These are phyloP conservation scores for Nasonia longicornis DNA, from an alignment of 1,140 invertebrate genomes.

Conservation along the genomic window DNA sequence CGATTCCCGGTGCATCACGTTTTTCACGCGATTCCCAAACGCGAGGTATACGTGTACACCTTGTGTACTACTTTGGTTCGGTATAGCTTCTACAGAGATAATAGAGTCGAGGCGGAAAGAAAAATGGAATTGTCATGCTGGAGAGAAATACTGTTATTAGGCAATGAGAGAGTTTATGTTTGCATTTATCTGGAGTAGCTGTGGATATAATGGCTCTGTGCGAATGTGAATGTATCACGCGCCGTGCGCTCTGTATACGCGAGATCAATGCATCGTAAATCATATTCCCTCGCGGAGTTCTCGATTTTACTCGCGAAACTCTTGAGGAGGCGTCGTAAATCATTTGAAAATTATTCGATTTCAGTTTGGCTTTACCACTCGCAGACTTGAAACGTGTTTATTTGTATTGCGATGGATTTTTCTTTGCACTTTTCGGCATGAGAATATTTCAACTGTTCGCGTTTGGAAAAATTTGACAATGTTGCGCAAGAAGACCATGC, in stretches of 20 bases:
- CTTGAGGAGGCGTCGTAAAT: not conserved
- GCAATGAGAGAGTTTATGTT: constrained; percentile 1
- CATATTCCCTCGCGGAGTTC: not conserved
- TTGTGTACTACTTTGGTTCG: not conserved
- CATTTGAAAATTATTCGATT: not conserved
- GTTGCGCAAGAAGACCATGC: not conserved
- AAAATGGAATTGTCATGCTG: not conserved
- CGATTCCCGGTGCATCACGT: not conserved
- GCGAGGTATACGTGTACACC: not conserved
- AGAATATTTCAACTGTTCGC: not conserved
- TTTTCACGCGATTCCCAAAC: not conserved
- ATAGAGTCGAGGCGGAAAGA: not conserved
- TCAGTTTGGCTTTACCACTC: not conserved
- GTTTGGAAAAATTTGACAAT: not conserved
- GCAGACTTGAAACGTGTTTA: not conserved
- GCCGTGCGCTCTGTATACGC: not conserved
- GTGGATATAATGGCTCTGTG: not conserved
- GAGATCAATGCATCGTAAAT: constrained; percentile 3
- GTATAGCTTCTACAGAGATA: not conserved
- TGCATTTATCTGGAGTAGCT: not conserved
- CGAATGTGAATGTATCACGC: not conserved
- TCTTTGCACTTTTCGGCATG: not conserved
- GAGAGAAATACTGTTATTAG: not conserved
- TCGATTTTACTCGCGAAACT: not conserved
- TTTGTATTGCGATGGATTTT: not conserved